phyloP scores from a whole-genome alignment of 2,888 invertebrate species.

The Blera fallax region DNA sequence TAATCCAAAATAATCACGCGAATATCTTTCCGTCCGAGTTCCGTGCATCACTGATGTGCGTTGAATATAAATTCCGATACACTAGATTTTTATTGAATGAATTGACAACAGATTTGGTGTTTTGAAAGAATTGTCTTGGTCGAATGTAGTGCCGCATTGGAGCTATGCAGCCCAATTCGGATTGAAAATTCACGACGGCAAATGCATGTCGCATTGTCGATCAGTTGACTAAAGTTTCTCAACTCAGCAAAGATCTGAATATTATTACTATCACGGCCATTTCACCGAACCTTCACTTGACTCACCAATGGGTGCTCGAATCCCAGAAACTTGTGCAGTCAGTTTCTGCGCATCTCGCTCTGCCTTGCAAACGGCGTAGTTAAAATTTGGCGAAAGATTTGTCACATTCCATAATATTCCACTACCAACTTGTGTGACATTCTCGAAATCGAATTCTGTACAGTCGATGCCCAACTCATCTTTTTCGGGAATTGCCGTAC shows the following conservation, averaged over 20 bases:
- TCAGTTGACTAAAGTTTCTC: neutral
- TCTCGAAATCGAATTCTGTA: constrained; percentile 76
- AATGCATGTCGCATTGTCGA: neutral
- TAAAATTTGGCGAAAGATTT: constrained; percentile 75
- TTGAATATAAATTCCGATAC: too few relatives aligned
- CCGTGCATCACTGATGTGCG: too few relatives aligned
- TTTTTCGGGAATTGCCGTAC: constrained; percentile 79
- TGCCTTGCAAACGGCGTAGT: constrained; percentile 80
- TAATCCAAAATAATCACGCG: too few relatives aligned
- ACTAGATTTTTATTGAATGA: too few relatives aligned
- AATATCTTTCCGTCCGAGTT: too few relatives aligned
- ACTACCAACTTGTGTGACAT: constrained; percentile 76
- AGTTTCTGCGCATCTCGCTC: constrained; percentile 80
- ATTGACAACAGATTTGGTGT: too few relatives aligned
- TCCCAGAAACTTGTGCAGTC: constrained; percentile 79
- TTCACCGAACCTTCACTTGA: neutral
- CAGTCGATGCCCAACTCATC: constrained; percentile 78
- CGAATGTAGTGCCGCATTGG: too few relatives aligned
- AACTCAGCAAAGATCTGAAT: constrained; percentile 3
- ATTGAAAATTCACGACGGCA: too few relatives aligned
- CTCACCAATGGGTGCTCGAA: constrained; percentile 81
- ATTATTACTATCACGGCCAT: neutral
- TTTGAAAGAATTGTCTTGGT: too few relatives aligned
- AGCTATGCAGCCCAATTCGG: too few relatives aligned
- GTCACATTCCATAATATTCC: constrained; percentile 71